phyloP scores from a whole-genome alignment of 2,113 vertebrate genomes.

The Hippolais icterina region DNA sequence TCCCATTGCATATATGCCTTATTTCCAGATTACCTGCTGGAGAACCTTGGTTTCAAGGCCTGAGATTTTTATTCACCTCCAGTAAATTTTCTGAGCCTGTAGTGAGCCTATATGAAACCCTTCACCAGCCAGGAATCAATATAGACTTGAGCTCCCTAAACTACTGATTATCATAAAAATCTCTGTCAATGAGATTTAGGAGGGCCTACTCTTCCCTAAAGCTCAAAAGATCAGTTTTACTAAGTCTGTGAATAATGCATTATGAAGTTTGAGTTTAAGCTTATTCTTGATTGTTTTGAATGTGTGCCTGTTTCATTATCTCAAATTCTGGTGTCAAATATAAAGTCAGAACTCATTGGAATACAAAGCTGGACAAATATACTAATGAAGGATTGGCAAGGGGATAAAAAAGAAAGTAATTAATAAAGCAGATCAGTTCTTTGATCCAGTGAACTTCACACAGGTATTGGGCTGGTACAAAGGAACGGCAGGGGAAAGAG shows the following conservation, averaged over 20 bases:
- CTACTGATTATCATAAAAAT: background rate
- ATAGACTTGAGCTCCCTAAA: background rate
- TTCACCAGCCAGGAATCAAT: background rate
- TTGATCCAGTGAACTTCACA: background rate
- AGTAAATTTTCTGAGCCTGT: rapidly evolving
- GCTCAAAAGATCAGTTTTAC: background rate
- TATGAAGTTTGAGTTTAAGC: background rate
- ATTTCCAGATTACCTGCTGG: background rate
- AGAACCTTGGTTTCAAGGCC: background rate
- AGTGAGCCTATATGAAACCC: background rate
- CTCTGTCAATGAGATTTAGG: background rate
- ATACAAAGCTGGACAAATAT: background rate
- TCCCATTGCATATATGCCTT: background rate
- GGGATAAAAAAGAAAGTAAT: background rate
- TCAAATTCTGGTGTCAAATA: background rate
- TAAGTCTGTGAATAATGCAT: background rate
- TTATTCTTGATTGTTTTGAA: background rate
- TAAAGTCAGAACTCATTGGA: background rate
- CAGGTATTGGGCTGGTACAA: background rate
- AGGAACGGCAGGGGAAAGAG: background rate
- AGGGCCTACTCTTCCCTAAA: background rate
- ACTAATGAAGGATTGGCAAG: background rate
- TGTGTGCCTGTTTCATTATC: background rate
- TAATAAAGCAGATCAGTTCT: background rate
- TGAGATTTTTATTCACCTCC: background rate